Evolutionary conservation across 1,140 invertebrate species (phyloP), one percentile per base, ranked within the genome.

Genomic region (Choristoneura fumiferana): DNA sequence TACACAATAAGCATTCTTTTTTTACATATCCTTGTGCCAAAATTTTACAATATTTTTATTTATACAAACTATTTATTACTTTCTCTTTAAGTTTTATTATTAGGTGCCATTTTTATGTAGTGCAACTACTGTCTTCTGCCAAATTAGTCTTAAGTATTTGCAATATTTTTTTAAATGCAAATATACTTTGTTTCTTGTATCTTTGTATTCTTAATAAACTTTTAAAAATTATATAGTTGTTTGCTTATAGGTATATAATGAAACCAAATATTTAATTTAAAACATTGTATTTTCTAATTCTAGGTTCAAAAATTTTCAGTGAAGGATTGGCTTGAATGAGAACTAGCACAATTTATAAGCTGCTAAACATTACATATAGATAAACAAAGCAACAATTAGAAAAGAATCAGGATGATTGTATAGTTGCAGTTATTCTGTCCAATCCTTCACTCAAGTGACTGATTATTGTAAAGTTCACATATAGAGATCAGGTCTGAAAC

Each of bases 201-300:
- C 15, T 45, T 43, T 49, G 22, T 49, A 49, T 10, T 49, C 18
- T 49, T n/a, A 49, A 22, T 22, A 49, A 49, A 49, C 10, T 49
- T 49, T n/a, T 49, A 49, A 22, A 33, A n/a, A 49, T 39, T 38
- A 36, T 2, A 38, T 1, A n/a, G 0, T 56, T 38, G 2, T 29
- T 29, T 3, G 2, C 22, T 6, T 29, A 2, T 29, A 29, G 6
- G 2, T 35, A 37, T 53, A 17, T 10, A 53, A 67, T 55, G 36
- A 62, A 72, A 67, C 67, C 62, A 75, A 57, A 67, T 62, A 60
- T 64, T n/a, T 65, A 60, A 58, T 84, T 84, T 76, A 76, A 81
- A 83, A 82, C 72, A 73, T 80, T 86, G 72, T 85, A 74, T 82
- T 82, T 69, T 81, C 81, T 84, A 86, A 84, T 76, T 81, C 77